Evolutionary conservation across 2,113 vertebrate species (phyloP), one percentile per base, ranked within the genome.

Genomic region (Phylloscopus trochiloides): DNA sequence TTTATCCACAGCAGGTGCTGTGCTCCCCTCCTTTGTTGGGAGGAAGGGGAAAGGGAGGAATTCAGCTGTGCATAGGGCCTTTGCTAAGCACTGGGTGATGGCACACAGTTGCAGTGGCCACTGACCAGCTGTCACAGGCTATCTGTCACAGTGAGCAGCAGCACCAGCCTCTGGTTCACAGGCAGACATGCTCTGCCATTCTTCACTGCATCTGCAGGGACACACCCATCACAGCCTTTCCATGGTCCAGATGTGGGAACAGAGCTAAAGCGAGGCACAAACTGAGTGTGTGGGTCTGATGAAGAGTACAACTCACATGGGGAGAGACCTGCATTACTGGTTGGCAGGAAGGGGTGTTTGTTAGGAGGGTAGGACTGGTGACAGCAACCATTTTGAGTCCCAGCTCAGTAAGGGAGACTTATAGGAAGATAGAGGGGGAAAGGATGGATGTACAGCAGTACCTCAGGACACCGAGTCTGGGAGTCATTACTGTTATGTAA

Each of bases 211-310:
- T 12, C 79, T 51, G 45, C 42, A 70, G 61, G 36, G 59, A 74
- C 28, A 28, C 42, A 43, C 14, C 25, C 50, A 50, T 7, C 42
- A 38, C 29, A 78, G 5, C 14, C n/a, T 36, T n/a, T 5, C 61
- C 1, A 3, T 5, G 43, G 57, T 75, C 36, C 34, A 20, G 31
- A 32, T 1, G 0, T 4, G 17, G 31, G 12, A 57, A 36, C 32
- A 25, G 58, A 51, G 45, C 31, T 65, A 48, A 40, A 78, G 50
- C 2, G 0, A 63, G 18, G 54, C 5, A 59, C 68, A 51, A 51
- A 76, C 15, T 1, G 14, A 66, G 14, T 1, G 7, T 7, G 26
- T 12, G 50, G 22, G n/a, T 73, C 71, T 80, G 36, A 59, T 7
- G 19, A 47, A 28, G 52, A 55, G 50, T 12, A 40, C 45, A 73